phyloP scores from a whole-genome alignment of 1,140 invertebrate species.

The Monomorium pharaonis region DNA sequence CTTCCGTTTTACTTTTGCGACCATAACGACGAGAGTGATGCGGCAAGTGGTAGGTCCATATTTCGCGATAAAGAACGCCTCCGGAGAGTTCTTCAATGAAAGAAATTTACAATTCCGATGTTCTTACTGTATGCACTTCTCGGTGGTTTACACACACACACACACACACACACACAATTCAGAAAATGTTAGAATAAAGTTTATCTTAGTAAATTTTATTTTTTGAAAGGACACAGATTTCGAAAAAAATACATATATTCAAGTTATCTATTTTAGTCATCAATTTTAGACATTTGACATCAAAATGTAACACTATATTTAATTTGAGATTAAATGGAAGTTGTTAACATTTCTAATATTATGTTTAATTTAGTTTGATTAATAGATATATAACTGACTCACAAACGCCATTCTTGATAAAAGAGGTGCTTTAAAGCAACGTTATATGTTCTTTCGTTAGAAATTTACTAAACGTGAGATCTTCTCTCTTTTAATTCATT shows the following conservation, averaged over 20 bases:
- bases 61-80: constrained; percentile 35
- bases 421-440: background rate
- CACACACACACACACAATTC: background rate
- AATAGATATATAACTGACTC: background rate
- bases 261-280: background rate
- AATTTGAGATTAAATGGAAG: background rate
- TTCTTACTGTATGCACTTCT: background rate
- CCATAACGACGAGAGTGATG: constrained; percentile 41
- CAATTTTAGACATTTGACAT: background rate
- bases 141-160: background rate
- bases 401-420: background rate
- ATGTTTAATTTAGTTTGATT: constrained; percentile 11
- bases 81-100: constrained; percentile 2
- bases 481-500: constrained; percentile 2
- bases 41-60: constrained; percentile 40
- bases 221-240: constrained; percentile 1
- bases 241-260: background rate
- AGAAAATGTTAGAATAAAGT: background rate
- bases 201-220: background rate
- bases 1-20: constrained; percentile 46
- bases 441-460: background rate
- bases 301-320: background rate
- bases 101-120: constrained; percentile 28
- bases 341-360: background rate
- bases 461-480: background rate